Conservation (phyloP, 2,797 vertebrate genomes). For the Triplophysa bombifrons region DNA sequence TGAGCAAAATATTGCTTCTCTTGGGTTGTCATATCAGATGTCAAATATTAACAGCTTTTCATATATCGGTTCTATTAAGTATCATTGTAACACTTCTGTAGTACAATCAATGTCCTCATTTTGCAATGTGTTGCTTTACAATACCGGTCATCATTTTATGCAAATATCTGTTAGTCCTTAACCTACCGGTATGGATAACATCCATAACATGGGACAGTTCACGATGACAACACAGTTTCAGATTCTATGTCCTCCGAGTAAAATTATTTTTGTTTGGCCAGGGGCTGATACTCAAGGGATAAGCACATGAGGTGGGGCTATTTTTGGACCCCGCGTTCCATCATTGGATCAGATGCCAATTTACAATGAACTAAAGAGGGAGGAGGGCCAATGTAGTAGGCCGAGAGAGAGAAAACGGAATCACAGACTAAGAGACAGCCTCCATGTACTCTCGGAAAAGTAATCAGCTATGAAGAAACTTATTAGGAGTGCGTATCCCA, state of each 20-base stretch:
- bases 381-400: not conserved
- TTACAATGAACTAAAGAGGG: conserved; percentile 60
- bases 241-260: conserved; percentile 48
- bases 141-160: not conserved
- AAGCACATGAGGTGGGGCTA: conserved; percentile 68
- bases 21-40: too few species aligned
- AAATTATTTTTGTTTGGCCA: conserved; percentile 43
- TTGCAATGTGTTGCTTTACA: not conserved
- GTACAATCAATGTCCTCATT: not conserved
- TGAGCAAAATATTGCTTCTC: too few species aligned
- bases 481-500: conserved; percentile 55
- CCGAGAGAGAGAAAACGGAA: conserved; percentile 29
- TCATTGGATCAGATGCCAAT: conserved; percentile 71
- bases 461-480: conserved; percentile 60
- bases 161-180: not conserved
- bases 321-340: conserved; percentile 70
- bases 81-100: not conserved
- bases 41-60: not conserved
- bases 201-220: not conserved
- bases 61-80: not conserved
- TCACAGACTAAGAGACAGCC: conserved; percentile 39
- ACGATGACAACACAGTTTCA: conserved; percentile 29
- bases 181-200: not conserved
- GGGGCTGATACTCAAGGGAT: conserved; percentile 64
- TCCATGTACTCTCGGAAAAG: conserved; percentile 54